phyloP scores from a whole-genome alignment of 2,888 invertebrate genomes.

The Drosophila kambysellisi region DNA sequence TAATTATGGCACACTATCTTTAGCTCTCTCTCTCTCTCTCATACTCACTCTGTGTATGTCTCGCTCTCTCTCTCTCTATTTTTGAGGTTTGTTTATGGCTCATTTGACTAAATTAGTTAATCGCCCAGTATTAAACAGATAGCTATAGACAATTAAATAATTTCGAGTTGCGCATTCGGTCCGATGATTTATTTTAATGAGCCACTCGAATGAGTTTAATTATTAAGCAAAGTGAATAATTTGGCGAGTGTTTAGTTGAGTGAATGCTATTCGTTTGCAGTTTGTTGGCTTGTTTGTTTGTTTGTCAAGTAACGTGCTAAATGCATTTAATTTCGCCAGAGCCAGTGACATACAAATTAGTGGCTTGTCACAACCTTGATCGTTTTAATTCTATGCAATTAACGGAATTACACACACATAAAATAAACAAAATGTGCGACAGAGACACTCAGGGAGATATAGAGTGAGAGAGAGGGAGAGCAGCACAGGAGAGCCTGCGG shows the following conservation, averaged over 20 bases:
- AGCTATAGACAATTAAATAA: constrained; percentile 1
- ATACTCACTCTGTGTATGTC: background rate
- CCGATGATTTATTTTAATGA: constrained; percentile 69
- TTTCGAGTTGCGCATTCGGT: constrained; percentile 8
- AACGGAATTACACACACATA: constrained; percentile 66
- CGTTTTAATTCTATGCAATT: constrained; percentile 73
- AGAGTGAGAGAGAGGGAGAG: background rate
- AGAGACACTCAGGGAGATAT: background rate
- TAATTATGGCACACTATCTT: constrained; percentile 36
- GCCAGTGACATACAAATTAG: constrained; percentile 80
- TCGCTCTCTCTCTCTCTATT: no score
- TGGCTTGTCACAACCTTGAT: constrained; percentile 69
- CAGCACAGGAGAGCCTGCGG: constrained; percentile 35
- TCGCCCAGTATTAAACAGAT: constrained; percentile 29
- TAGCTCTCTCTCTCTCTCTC: background rate
- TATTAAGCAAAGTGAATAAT: constrained; percentile 49
- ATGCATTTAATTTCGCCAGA: constrained; percentile 79
- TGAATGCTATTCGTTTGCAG: constrained; percentile 20
- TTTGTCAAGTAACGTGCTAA: constrained; percentile 69
- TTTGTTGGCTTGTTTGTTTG: constrained; percentile 5
- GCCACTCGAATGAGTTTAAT: constrained; percentile 70
- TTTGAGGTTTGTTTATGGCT: constrained; percentile 47
- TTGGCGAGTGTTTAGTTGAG: constrained; percentile 20
- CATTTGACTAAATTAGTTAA: constrained; percentile 55
- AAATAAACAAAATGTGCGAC: constrained; percentile 30